Conservation (phyloP, 2,888 invertebrate genomes). For the Folsomia manolachei region DNA sequence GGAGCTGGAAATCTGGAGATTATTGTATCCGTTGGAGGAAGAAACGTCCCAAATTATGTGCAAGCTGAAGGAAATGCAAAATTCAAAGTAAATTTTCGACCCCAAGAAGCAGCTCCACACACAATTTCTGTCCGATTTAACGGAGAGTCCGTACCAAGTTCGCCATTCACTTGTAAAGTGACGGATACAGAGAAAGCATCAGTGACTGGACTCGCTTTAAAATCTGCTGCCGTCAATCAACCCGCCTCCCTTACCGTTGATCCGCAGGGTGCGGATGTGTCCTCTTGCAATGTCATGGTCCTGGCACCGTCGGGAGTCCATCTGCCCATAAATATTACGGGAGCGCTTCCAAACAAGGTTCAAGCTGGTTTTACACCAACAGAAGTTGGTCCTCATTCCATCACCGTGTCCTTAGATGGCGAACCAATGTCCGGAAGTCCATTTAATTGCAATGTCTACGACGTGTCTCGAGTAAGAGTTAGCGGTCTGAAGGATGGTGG, state of each 20-base stretch:
- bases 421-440: slow-evolving; percentile 87
- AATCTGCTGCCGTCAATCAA: slow-evolving; percentile 67
- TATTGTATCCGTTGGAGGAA: slow-evolving; percentile 91
- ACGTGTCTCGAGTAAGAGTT: slow-evolving; percentile 65
- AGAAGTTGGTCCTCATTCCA: slow-evolving; percentile 76
- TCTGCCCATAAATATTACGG: slow-evolving; percentile 68
- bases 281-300: slow-evolving; percentile 61
- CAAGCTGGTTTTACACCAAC: slow-evolving; percentile 77
- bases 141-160: slow-evolving; percentile 66
- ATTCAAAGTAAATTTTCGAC: slow-evolving; percentile 92
- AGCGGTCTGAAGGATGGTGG: slow-evolving; percentile 58
- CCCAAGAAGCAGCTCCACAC: slow-evolving; percentile 87
- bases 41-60: slow-evolving; percentile 97
- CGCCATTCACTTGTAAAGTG: slow-evolving; percentile 90
- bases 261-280: slow-evolving; percentile 55
- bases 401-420: slow-evolving; percentile 76
- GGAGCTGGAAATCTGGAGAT: slow-evolving; percentile 97
- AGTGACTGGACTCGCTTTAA: slow-evolving; percentile 67
- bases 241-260: slow-evolving; percentile 64
- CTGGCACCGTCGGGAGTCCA: slow-evolving; percentile 80
- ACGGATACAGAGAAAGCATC: slow-evolving; percentile 64
- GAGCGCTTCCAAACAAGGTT: slow-evolving; percentile 64
- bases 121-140: slow-evolving; percentile 73
- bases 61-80: slow-evolving; percentile 95
- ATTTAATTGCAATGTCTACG: slow-evolving; percentile 90